phyloP scores from a whole-genome alignment of 2,113 vertebrate genomes.

The Capricornis sumatraensis region DNA sequence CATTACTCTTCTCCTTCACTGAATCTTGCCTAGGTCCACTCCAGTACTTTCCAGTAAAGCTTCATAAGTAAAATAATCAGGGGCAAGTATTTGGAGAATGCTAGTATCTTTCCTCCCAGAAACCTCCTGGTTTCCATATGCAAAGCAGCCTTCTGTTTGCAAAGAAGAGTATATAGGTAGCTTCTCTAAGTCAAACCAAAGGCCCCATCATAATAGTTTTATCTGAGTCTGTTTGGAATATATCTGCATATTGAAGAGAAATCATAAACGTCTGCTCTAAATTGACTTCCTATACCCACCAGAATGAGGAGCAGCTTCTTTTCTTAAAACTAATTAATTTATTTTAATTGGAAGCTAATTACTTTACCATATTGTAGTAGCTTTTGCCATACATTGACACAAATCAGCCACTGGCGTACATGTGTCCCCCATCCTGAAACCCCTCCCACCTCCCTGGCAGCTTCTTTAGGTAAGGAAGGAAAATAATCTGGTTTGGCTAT shows the following conservation, averaged over 20 bases:
- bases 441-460: not conserved
- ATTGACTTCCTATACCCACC: not conserved
- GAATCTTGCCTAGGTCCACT: not conserved
- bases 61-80: not conserved
- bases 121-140: not conserved
- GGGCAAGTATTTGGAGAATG: not conserved
- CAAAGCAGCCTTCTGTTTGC: not conserved
- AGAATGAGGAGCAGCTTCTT: not conserved
- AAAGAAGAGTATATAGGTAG: not conserved
- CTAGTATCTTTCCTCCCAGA: not conserved
- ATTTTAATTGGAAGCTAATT: not conserved
- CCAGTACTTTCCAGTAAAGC: not conserved
- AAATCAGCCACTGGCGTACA: not conserved
- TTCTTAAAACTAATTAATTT: not conserved
- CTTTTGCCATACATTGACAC: not conserved
- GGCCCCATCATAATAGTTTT: not conserved
- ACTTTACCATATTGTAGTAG: not conserved
- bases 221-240: not conserved
- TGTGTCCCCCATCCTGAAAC: not conserved
- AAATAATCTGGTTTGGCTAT: not conserved
- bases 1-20: not conserved
- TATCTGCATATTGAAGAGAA: not conserved
- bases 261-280: not conserved
- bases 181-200: not conserved
- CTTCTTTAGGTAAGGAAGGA: conserved; percentile 25